Evolutionary conservation across 2,113 vertebrate species (phyloP), one percentile per base, ranked within the genome.

Genomic region (Tupaia chinensis): DNA sequence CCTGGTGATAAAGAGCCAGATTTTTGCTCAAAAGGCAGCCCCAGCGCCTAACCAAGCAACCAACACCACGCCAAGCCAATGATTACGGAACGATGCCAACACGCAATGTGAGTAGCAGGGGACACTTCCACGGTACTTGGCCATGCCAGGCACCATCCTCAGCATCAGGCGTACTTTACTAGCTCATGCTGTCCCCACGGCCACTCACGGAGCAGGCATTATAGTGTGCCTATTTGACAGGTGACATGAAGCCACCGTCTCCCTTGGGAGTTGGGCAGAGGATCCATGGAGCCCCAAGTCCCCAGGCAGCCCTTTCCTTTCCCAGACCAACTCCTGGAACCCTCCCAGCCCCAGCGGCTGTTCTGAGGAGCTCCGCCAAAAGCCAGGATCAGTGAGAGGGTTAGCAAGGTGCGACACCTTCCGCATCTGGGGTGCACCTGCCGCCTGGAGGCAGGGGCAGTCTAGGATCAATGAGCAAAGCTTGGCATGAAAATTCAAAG

Each of bases 351-450:
- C 29, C 7, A 3, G 5, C 1, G 7, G 60, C 44, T 0, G 1
- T 77, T 44, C 58, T 58, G 11, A 58, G 2, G 29, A 20, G 1
- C 23, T 10, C 22, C 22, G 23, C 22, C 44, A 1, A 0, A 54
- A 7, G 16, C 13, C 0, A 0, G 5, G 17, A 10, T 53, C 72
- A 0, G 10, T 3, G 1, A 77, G 34, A 11, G 20, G 11, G 4
- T 22, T 5, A 32, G n/a, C 1, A 1, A 90, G 15, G 29, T 5
- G 7, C 14, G 12, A 23, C 15, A 9, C 5, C 11, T 29, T 22
- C 14, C 0, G 1, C 70, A 23, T 70, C 10, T 5, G 14, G 11
- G 7, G 54, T 53, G 61, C 6, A 27, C 56, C 65, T 15, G 12
- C 19, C 56, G 1, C 9, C 0, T 2, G 20, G 63, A 56, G 54